Conservation (phyloP, 2,113 vertebrate genomes). For the Bombycilla garrulus region DNA sequence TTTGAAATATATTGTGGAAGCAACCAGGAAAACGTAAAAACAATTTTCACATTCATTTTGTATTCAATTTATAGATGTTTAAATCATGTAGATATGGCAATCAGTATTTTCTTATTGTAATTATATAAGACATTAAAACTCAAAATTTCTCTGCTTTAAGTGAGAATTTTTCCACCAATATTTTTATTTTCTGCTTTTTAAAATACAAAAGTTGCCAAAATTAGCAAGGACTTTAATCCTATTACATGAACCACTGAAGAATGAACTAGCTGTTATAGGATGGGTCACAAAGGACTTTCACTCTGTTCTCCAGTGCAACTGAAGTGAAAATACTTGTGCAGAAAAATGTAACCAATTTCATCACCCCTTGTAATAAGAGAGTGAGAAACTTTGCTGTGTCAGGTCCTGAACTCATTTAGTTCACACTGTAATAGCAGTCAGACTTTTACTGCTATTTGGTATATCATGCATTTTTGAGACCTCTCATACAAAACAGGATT, state of each 20-base stretch:
- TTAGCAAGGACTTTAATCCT: neutral
- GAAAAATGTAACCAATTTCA: neutral
- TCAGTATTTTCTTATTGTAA: neutral
- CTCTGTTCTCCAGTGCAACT: neutral
- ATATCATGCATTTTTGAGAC: neutral
- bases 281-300: neutral
- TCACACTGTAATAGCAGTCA: neutral
- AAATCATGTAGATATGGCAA: neutral
- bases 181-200: neutral
- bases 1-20: constrained; percentile 16
- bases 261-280: neutral
- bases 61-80: neutral
- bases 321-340: neutral
- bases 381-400: neutral
- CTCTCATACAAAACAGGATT: neutral
- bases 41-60: neutral
- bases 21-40: constrained; percentile 1
- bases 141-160: constrained; percentile 8
- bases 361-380: neutral
- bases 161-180: neutral
- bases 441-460: neutral
- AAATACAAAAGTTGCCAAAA: neutral
- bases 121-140: neutral
- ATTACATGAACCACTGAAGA: neutral
- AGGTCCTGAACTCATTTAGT: neutral